Evolutionary conservation across 2,888 invertebrate genomes (phyloP).

Genomic region (Synergus laeviventris): DNA sequence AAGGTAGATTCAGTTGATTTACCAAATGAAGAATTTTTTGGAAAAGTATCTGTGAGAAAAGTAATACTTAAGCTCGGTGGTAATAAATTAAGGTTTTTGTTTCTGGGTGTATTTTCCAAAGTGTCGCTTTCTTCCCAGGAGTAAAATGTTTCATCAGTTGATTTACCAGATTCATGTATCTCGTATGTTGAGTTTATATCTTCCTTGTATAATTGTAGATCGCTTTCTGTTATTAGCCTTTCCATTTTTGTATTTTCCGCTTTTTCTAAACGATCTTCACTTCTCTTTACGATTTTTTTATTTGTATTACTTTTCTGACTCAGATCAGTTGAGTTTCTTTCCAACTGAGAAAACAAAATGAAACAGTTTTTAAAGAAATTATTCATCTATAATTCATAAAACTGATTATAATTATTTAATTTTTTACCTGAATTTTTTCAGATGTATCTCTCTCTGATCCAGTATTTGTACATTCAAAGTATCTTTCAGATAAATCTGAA

Average conservation of each 20-base stretch:
- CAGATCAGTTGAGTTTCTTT: background rate
- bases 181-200: constrained; percentile 3
- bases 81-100: constrained; percentile 30
- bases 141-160: constrained; percentile 36
- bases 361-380: background rate
- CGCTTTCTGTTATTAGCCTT: background rate
- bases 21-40: constrained; percentile 27
- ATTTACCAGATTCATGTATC: constrained; percentile 12
- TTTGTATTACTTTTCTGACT: constrained; percentile 11
- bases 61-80: constrained; percentile 50
- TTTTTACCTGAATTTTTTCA: constrained; percentile 9
- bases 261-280: constrained; percentile 15
- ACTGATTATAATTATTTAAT: background rate
- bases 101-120: constrained; percentile 9
- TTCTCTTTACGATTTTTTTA: background rate
- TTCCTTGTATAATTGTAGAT: background rate
- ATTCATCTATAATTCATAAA: background rate
- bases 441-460: background rate
- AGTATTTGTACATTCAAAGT: constrained; percentile 42
- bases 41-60: constrained; percentile 45
- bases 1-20: constrained; percentile 19
- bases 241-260: constrained; percentile 13
- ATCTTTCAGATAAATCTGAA: constrained; percentile 46
- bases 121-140: background rate
- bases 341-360: background rate